Evolutionary conservation across 35 echinoderm and acorn worm genomes (phyloP).

Genomic region (Amphiura filiformis): DNA sequence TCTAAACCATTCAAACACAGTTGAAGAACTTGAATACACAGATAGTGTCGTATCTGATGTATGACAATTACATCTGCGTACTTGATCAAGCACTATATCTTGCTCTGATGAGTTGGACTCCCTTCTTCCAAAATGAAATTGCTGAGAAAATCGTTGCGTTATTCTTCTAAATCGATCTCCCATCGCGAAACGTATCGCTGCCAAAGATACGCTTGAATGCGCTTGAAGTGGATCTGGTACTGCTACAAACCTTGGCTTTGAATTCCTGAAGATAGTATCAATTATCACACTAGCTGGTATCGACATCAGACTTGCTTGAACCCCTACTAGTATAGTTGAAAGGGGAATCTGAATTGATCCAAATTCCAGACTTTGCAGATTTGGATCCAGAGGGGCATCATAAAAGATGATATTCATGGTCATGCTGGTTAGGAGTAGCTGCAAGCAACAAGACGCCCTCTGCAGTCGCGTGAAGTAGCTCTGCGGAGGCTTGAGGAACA

Average conservation of each 20-base stretch:
- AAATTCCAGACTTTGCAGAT: constrained; percentile 39
- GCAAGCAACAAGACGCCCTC: constrained; percentile 71
- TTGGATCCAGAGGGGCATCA: constrained; percentile 40
- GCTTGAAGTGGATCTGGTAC: neutral
- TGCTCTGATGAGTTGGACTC: too few species aligned
- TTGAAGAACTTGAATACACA: too few species aligned
- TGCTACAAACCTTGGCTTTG: neutral
- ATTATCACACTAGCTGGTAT: constrained; percentile 66
- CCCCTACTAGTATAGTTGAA: constrained; percentile 58
- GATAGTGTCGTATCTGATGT: too few species aligned
- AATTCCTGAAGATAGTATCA: constrained; percentile 63
- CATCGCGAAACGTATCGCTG: too few species aligned
- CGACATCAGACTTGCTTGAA: constrained; percentile 67
- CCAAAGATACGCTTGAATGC: too few species aligned
- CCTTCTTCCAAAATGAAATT: too few species aligned
- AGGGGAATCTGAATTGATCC: constrained; percentile 64
- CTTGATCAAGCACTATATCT: too few species aligned
- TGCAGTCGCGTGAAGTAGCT: constrained; percentile 91
- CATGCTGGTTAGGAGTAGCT: constrained; percentile 75
- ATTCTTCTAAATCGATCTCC: too few species aligned
- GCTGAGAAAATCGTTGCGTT: too few species aligned
- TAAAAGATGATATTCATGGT: constrained; percentile 91
- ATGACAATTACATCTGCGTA: too few species aligned
- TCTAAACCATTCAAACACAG: too few species aligned
- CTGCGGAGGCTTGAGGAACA: constrained; percentile 54